A percentile compares a stretch with the other conserved stretches of the same genome.
Conservation (phyloP, 2,113 vertebrate species). For the Trogon melanurus region DNA sequence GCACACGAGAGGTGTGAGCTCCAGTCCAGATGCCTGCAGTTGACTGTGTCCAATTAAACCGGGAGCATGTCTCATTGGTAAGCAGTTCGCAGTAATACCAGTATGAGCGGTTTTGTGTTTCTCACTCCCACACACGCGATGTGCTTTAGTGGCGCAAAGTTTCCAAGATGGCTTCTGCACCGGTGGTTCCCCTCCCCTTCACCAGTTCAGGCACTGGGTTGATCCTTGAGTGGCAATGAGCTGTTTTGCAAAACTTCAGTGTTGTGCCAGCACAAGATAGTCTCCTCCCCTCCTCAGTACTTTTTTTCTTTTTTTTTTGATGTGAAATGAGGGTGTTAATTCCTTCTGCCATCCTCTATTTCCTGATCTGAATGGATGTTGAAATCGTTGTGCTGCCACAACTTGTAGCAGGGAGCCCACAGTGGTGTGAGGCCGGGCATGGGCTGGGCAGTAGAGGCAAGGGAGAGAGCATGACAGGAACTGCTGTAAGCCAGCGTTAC, state of each 20-base stretch:
- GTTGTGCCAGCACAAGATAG: not conserved
- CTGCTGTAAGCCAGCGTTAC: not conserved
- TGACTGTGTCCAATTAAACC: not conserved
- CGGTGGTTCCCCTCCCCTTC: not conserved
- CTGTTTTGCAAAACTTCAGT: not conserved
- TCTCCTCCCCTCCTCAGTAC: not conserved
- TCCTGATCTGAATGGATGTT: slow-evolving; percentile 38
- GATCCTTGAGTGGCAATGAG: not conserved
- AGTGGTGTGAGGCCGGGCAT: not conserved
- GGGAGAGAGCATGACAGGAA: not conserved
- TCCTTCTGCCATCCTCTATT: slow-evolving; percentile 6
- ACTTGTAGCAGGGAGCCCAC: slow-evolving; percentile 22
- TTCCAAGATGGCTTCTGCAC: not conserved
- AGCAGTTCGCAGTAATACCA: not conserved
- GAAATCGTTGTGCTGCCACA: slow-evolving; percentile 41
- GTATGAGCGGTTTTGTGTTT: not conserved
- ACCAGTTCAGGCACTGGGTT: not conserved
- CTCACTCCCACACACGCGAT: not conserved
- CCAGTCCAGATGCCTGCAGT: not conserved
- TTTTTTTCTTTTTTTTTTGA: not conserved
- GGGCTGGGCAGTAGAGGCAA: not conserved
- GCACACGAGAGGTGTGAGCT: not conserved
- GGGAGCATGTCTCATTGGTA: not conserved
- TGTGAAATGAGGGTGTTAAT: not conserved
- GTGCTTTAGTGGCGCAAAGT: not conserved